Evolutionary conservation across 2,888 invertebrate genomes (phyloP), one percentile per base, ranked within the genome.

Genomic region (Tricholauxania praeusta): DNA sequence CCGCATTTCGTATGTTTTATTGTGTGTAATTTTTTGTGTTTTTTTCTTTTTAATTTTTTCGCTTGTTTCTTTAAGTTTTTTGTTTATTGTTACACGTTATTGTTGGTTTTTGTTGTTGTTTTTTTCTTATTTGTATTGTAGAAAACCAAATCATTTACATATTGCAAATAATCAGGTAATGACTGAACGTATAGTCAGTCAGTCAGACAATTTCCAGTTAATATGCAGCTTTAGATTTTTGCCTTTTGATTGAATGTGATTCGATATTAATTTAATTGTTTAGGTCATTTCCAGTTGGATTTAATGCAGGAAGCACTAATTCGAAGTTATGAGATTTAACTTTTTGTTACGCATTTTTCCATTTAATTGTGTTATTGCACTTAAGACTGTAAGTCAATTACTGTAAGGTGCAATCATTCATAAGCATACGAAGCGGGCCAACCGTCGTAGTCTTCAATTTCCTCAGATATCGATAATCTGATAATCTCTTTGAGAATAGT

Each of bases 1-100:
- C 73, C 51, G 71, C 52, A 69, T 55, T 48, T 55, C 55, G 67
- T 57, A 55, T 48, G 48, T 67, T 67, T 17, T 67, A 47, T 39
- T 47, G 57, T 39, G 10, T 19, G 57, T 55, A 55, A 47, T 39
- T 57, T n/a, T 55, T 47, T 51, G 19, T 65, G 19, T n/a, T 3
- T 32, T 51, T 22, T 49, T 51, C 15, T 28, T 17, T 51, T 51
- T 49, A 39, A 39, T 39, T 8, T 51, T 15, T 14, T 60, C 4
- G 7, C 32, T 4, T 32, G 28, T 5, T 15, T 60, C 12, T 62
- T 62, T 62, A 39, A 39, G 15, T 28, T 62, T 39, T 62, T 62
- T 62, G 39, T 62, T 47, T 62, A 39, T 39, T 39, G 1, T 32
- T n/a, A 62, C 39, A 12, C 14, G 15, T 39, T 62, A 47, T 39